Conservation (phyloP, 1,140 invertebrate genomes). For the Tetramorium parvispinum region DNA sequence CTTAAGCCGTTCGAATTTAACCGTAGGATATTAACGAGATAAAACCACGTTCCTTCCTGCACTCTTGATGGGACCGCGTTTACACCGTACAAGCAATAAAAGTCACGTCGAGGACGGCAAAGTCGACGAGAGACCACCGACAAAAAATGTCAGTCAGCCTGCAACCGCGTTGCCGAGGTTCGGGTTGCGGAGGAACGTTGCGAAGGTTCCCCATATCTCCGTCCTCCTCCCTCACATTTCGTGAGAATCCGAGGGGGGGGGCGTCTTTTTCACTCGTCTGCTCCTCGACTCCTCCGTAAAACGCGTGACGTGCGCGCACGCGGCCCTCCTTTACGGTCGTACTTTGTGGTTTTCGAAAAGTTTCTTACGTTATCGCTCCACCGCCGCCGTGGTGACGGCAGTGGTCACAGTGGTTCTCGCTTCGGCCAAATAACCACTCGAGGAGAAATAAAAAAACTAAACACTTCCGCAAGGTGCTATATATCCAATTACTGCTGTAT, state of each 20-base stretch:
- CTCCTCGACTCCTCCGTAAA: slow-evolving; percentile 39
- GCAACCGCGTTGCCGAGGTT: slow-evolving; percentile 29
- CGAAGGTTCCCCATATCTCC: slow-evolving; percentile 24
- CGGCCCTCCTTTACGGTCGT: slow-evolving; percentile 77
- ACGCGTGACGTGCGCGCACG: slow-evolving; percentile 66
- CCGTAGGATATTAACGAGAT: slow-evolving; percentile 62
- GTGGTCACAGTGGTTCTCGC: slow-evolving; percentile 53
- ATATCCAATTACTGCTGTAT: not conserved
- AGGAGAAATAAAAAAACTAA: not conserved
- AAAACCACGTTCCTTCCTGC: slow-evolving; percentile 62
- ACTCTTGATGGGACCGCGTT: slow-evolving; percentile 65
- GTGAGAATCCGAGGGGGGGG: slow-evolving; percentile 37
- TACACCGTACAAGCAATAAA: slow-evolving; percentile 80
- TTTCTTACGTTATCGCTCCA: slow-evolving; percentile 68
- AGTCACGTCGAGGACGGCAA: slow-evolving; percentile 73
- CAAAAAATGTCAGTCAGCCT: slow-evolving; percentile 70
- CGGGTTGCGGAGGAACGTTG: slow-evolving; percentile 22
- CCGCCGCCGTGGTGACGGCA: slow-evolving; percentile 10
- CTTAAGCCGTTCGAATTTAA: slow-evolving; percentile 59
- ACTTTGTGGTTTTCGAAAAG: slow-evolving; percentile 83
- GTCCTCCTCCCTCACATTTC: slow-evolving; percentile 21
- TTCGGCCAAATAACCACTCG: slow-evolving; percentile 7
- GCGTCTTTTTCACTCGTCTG: slow-evolving; percentile 52
- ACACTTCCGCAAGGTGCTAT: not conserved
- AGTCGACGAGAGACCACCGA: slow-evolving; percentile 68